Evolutionary conservation across 1,140 invertebrate genomes (phyloP), one percentile per base, ranked within the genome.

Genomic region (Drosophila orosa): DNA sequence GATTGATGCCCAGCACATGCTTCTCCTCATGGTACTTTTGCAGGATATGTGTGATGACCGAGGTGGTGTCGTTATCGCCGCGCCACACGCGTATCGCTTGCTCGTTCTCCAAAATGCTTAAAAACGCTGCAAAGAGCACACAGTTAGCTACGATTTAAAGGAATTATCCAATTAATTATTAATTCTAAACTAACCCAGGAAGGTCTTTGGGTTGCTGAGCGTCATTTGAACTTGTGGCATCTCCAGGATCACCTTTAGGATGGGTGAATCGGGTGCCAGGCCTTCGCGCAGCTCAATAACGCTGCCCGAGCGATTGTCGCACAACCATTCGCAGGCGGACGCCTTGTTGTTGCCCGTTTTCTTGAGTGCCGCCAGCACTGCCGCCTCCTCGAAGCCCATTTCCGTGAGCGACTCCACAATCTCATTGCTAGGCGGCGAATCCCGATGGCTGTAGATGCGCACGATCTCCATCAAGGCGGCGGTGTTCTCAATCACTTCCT

Each of bases 21-120:
- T 92, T 92, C 69, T 92, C 91, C 78, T 92, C 91, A 56, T 92
- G 91, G 69, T 92, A 92, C 74, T 90, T 92, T 61, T 92, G 86
- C 69, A 92, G 80, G 78, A 92, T 91, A 87, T 92, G 90, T 81
- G 91, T 85, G 68, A 92, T 91, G 52, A 92, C 78, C 35, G 86
- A 90, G 56, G 81, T 91, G 56, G 91, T 91, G 54, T 92, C 91
- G 75, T 80, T 91, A 65, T 92, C 91, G 72, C 87, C 87, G 33
- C 91, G 82, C 90, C 91, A 92, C 39, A 92, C 87, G 54, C 87
- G 82, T 74, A 92, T 91, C 12, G 91, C 83, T 66, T 91, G 84
- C 78, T 92, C 89, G 47, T 92, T 92, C 71, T 92, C 91, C 60
- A 92, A 44, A 24, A 92, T 91, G 42, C 90, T 74, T 52, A 92